Evolutionary conservation across 2,797 vertebrate genomes (phyloP), one percentile per base, ranked within the genome.

Genomic region (Enoplosus armatus): DNA sequence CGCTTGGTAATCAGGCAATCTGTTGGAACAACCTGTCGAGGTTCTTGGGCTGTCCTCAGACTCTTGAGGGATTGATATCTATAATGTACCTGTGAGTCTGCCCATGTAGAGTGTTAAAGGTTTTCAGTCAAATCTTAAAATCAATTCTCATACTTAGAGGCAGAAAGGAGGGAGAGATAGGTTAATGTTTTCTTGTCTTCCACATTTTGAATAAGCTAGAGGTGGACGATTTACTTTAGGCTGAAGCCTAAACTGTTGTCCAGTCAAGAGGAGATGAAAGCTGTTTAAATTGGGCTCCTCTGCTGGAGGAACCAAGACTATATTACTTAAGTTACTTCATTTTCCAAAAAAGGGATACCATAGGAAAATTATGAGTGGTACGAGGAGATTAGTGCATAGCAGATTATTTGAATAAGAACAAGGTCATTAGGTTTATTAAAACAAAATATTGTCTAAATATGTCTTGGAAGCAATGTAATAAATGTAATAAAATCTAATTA

Each of bases 61-160:
- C 39, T 63, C 68, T 50, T 41, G 12, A 56, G 43, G 45, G 29
- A 59, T 15, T 53, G 69, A 50, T 35, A 63, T 72, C 68, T 67
- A 45, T 55, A 62, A 45, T 45, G 37, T 56, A 62, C 15, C 48
- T 54, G 29, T 35, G 62, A 72, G 55, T 61, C 39, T 67, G 63
- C 54, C 55, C 55, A 66, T 31, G 62, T 61, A 47, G 29, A 11
- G 37, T 67, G 67, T 65, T 78, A 41, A 58, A 64, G 39, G 53
- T 39, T 59, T 58, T 77, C 60, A 47, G 56, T 48, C 48, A 67
- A 51, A 79, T 47, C 47, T 54, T 60, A 59, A 72, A 66, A 72
- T 66, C 35, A n/a, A 60, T 79, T 66, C 35, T 45, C 16, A 60
- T 45, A 60, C 53, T 20, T 45, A 43, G 12, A 51, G 22, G 26